Conservation (phyloP, 2,113 vertebrate species). For the Esox niger region DNA sequence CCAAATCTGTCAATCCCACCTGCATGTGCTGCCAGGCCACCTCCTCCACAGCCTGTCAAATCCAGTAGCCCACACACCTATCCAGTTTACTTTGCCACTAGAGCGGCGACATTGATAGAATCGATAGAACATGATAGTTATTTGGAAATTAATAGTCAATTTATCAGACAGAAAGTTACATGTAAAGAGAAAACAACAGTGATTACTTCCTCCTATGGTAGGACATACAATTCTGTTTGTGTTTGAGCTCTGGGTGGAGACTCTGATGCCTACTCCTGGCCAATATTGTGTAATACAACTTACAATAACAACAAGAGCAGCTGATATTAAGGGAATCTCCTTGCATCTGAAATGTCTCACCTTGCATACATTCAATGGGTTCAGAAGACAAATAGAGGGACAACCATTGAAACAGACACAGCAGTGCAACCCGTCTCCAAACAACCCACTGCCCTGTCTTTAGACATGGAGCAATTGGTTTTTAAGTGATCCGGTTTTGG, state of each 20-base stretch:
- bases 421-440: too few species aligned
- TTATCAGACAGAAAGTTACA: constrained; percentile 38
- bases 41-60: constrained; percentile 95
- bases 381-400: too few species aligned
- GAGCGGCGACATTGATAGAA: constrained; percentile 45
- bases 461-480: too few species aligned
- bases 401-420: too few species aligned
- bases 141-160: constrained; percentile 42
- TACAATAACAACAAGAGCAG: constrained; percentile 32
- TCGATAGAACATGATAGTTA: constrained; percentile 43
- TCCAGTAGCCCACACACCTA: constrained; percentile 84
- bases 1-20: constrained; percentile 95
- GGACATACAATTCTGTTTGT: constrained; percentile 87
- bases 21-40: constrained; percentile 99
- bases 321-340: too few species aligned
- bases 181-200: constrained; percentile 62
- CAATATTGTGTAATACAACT: constrained; percentile 41
- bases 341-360: too few species aligned
- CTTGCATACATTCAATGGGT: too few species aligned
- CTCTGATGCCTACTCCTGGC: constrained; percentile 51
- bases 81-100: constrained; percentile 49
- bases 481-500: too few species aligned
- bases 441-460: too few species aligned
- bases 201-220: constrained; percentile 99
- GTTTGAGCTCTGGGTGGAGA: constrained; percentile 71